These are phyloP conservation scores for Drosophila nigromelanica DNA, from an alignment of 1,140 invertebrate species.

Conservation along the genomic window DNA sequence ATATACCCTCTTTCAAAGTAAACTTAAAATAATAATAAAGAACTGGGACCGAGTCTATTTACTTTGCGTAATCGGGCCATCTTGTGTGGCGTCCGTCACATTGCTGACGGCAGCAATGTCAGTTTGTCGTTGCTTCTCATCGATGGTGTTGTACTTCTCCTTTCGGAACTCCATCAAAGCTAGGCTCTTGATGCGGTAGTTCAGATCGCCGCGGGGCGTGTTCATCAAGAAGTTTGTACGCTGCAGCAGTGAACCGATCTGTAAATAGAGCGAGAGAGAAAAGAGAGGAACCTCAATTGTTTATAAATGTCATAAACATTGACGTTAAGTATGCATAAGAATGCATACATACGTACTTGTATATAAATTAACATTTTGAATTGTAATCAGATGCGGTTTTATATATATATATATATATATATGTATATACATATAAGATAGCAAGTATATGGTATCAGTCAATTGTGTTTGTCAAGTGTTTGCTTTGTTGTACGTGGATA, in stretches of 20 bases:
- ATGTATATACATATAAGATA: neutral
- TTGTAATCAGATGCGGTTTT: neutral
- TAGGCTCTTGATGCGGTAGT: conserved; percentile 62
- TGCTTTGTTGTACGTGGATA: neutral
- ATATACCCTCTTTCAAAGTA: neutral
- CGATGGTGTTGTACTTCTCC: conserved; percentile 62
- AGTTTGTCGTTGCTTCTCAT: conserved; percentile 49
- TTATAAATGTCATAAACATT: conserved; percentile 1
- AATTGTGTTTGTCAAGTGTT: neutral
- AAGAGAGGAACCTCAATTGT: conserved; percentile 10
- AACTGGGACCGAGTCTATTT: neutral
- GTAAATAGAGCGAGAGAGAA: conserved; percentile 1
- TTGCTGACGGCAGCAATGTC: conserved; percentile 14
- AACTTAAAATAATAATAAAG: neutral
- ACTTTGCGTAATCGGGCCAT: conserved; percentile 52
- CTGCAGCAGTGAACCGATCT: conserved; percentile 68
- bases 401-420: neutral
- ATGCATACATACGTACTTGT: neutral
- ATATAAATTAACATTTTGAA: neutral
- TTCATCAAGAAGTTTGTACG: conserved; percentile 72
- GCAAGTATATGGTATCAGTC: no score
- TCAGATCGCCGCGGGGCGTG: conserved; percentile 52
- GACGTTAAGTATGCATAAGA: neutral
- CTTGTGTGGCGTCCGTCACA: conserved; percentile 9
- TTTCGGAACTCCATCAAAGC: conserved; percentile 65